These are phyloP conservation scores for Cydia amplana DNA, from an alignment of 1,140 invertebrate genomes.

Conservation along the genomic window DNA sequence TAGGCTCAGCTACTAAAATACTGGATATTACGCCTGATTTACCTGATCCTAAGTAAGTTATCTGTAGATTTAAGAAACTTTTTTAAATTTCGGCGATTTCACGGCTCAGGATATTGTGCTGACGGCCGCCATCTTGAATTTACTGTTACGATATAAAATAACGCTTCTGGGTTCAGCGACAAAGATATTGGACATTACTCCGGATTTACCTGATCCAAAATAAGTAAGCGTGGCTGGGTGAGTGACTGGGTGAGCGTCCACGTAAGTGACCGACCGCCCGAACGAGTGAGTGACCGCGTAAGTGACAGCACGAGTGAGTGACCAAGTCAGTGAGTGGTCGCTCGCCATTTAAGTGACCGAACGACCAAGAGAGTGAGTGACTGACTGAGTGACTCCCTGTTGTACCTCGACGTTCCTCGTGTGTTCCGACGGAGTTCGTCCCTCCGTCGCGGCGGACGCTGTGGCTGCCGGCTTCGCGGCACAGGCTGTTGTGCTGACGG, in stretches of 20 bases:
- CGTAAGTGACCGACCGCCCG: too few species aligned
- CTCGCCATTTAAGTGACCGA: too few species aligned
- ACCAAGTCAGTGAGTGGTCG: too few species aligned
- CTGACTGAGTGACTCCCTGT: too few species aligned
- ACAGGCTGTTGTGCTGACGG: slow-evolving; percentile 59
- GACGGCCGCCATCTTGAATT: slow-evolving; percentile 57
- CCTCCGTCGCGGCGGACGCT: slow-evolving; percentile 54
- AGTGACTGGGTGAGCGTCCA: too few species aligned
- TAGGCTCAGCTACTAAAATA: slow-evolving; percentile 70
- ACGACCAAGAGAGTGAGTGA: too few species aligned
- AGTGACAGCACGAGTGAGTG: too few species aligned
- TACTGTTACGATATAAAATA: slow-evolving; percentile 67
- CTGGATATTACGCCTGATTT: slow-evolving; percentile 64
- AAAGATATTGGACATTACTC: slow-evolving; percentile 69
- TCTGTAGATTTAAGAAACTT: too few species aligned
- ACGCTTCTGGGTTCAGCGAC: slow-evolving; percentile 65
- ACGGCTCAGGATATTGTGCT: slow-evolving; percentile 64
- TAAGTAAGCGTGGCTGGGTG: slow-evolving; percentile 41
- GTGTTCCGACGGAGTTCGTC: slow-evolving; percentile 61
- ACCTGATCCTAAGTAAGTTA: slow-evolving; percentile 70
- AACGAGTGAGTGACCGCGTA: too few species aligned
- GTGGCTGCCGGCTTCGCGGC: slow-evolving; percentile 66
- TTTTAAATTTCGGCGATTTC: too few species aligned
- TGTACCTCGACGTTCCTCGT: slow-evolving; percentile 54
- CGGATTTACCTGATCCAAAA: slow-evolving; percentile 68